These are phyloP conservation scores for Amblyornis subalaris DNA, from an alignment of 2,113 vertebrate species.

Conservation along the genomic window DNA sequence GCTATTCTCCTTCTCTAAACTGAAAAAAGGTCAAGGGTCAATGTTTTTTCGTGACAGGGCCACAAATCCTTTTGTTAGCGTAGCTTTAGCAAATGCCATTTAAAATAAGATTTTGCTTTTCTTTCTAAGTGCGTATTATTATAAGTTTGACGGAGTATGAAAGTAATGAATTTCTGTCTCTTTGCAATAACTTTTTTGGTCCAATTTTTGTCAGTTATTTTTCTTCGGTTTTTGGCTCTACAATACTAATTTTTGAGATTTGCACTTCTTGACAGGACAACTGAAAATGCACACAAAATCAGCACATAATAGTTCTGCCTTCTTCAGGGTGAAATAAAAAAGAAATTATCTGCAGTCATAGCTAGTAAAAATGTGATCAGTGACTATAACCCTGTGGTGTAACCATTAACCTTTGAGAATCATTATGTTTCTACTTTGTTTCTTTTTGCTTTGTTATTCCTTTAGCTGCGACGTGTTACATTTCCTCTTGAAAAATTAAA, in stretches of 20 bases:
- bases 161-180: slow-evolving; percentile 50
- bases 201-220: neutral
- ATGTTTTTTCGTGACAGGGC: slow-evolving; percentile 70
- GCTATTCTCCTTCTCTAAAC: slow-evolving; percentile 65
- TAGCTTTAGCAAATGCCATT: slow-evolving; percentile 58
- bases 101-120: slow-evolving; percentile 70
- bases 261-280: neutral
- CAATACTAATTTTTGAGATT: neutral
- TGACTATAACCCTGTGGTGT: neutral
- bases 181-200: slow-evolving; percentile 9
- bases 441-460: neutral
- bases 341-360: neutral
- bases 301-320: neutral
- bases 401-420: slow-evolving; percentile 7
- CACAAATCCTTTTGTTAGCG: slow-evolving; percentile 74
- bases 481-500: slow-evolving; percentile 30
- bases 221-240: neutral
- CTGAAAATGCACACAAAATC: neutral
- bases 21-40: slow-evolving; percentile 82
- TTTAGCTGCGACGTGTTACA: neutral
- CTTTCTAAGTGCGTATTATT: slow-evolving; percentile 39
- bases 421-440: neutral
- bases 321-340: neutral
- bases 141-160: slow-evolving; percentile 45
- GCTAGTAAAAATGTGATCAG: neutral